phyloP scores from a whole-genome alignment of 1,140 invertebrate genomes.

The Drosophila hydei region DNA sequence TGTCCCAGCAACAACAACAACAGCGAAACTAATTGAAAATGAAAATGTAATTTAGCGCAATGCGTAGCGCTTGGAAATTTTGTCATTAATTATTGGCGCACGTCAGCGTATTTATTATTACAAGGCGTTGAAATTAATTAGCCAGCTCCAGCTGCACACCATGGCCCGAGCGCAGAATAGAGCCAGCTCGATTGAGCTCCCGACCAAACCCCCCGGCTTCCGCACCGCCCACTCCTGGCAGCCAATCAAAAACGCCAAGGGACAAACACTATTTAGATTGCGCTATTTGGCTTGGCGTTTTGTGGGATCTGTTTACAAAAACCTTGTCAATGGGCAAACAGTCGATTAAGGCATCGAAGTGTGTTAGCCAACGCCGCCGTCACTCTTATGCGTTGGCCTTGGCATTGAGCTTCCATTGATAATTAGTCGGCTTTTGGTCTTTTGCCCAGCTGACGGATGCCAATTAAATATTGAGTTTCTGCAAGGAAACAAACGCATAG shows the following conservation, averaged over 20 bases:
- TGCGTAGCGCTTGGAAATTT: conserved; percentile 11
- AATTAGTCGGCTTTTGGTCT: not conserved
- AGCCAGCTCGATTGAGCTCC: not conserved
- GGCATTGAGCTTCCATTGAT: not conserved
- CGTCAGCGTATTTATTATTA: conserved; percentile 41
- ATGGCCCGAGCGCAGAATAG: not conserved
- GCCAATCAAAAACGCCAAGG: not conserved
- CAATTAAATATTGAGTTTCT: conserved; percentile 9
- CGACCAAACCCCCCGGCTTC: not conserved
- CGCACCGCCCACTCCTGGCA: not conserved
- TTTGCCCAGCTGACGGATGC: not conserved
- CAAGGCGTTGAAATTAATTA: conserved; percentile 51
- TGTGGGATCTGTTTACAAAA: not conserved
- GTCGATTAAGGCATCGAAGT: not conserved
- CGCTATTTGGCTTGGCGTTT: not conserved
- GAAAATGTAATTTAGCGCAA: conserved; percentile 23
- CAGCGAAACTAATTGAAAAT: conserved; percentile 14
- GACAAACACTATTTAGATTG: not conserved
- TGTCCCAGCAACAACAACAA: not conserved
- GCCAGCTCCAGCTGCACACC: not conserved
- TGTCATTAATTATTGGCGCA: conserved; percentile 44
- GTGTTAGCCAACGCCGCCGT: no score
- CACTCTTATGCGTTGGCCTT: not conserved
- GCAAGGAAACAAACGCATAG: not conserved
- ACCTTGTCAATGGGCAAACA: not conserved